These are phyloP conservation scores for Lutraria lutraria DNA, from an alignment of 2,888 invertebrate genomes.

Conservation along the genomic window DNA sequence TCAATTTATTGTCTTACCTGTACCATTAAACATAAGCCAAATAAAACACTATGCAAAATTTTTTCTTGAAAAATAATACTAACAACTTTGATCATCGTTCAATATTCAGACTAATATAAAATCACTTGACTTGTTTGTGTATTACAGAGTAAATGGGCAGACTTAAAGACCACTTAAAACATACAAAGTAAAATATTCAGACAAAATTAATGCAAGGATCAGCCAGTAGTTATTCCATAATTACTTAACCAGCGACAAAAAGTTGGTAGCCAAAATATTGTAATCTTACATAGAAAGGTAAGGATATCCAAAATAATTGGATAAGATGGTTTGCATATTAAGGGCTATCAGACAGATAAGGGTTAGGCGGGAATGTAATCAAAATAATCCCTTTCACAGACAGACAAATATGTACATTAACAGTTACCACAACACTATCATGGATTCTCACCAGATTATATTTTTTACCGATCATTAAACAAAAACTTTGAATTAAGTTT, in stretches of 20 bases:
- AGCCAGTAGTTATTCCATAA: background rate
- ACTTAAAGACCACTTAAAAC: background rate
- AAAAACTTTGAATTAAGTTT: no score
- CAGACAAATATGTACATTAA: background rate
- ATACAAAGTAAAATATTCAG: background rate
- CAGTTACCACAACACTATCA: background rate
- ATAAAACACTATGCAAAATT: background rate
- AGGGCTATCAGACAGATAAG: background rate
- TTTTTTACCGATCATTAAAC: no score
- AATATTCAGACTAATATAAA: background rate
- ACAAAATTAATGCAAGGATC: constrained; percentile 9
- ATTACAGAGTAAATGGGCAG: background rate
- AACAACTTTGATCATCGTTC: background rate
- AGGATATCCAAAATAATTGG: background rate
- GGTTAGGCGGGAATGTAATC: background rate
- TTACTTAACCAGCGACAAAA: constrained; percentile 8
- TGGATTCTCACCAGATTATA: no score
- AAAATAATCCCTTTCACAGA: constrained; percentile 10
- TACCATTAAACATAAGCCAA: background rate
- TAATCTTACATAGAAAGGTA: background rate
- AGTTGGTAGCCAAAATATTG: background rate
- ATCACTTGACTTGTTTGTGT: background rate
- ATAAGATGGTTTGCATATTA: background rate
- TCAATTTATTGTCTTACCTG: no score
- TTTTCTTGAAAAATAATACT: background rate